Conservation (phyloP, 2,113 vertebrate species). For the Anas platyrhynchos region DNA sequence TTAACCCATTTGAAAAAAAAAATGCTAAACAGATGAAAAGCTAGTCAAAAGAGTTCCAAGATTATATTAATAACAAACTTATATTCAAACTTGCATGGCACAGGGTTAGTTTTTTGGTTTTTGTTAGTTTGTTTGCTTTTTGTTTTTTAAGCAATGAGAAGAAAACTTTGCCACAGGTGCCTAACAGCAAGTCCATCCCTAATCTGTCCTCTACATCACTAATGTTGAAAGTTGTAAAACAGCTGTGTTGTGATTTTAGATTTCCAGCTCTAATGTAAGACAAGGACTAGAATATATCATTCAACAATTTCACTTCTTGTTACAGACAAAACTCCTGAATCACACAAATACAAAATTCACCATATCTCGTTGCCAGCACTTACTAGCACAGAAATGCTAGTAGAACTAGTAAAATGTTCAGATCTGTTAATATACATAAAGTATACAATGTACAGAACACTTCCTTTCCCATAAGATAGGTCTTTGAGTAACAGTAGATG, state of each 20-base stretch:
- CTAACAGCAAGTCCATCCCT: not conserved
- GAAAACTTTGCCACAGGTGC: not conserved
- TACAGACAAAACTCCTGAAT: not conserved
- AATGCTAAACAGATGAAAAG: not conserved
- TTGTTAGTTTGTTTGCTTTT: not conserved
- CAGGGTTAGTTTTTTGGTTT: fast-evolving
- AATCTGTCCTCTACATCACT: not conserved
- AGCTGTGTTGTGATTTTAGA: not conserved
- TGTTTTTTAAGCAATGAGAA: not conserved
- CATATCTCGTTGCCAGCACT: not conserved
- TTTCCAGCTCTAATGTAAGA: not conserved
- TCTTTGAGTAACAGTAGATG: not conserved
- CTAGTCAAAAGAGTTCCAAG: not conserved
- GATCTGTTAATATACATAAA: not conserved
- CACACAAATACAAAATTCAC: not conserved
- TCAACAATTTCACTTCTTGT: not conserved
- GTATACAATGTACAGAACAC: not conserved
- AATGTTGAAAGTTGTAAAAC: not conserved
- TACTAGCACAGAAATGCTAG: not conserved
- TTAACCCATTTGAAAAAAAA: not conserved
- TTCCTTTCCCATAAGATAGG: not conserved
- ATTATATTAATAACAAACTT: not conserved
- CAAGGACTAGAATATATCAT: not conserved
- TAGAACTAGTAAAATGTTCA: not conserved
- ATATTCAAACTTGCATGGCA: not conserved